Evolutionary conservation across 2,797 vertebrate species (phyloP).

Genomic region (Oreochromis mossambicus): DNA sequence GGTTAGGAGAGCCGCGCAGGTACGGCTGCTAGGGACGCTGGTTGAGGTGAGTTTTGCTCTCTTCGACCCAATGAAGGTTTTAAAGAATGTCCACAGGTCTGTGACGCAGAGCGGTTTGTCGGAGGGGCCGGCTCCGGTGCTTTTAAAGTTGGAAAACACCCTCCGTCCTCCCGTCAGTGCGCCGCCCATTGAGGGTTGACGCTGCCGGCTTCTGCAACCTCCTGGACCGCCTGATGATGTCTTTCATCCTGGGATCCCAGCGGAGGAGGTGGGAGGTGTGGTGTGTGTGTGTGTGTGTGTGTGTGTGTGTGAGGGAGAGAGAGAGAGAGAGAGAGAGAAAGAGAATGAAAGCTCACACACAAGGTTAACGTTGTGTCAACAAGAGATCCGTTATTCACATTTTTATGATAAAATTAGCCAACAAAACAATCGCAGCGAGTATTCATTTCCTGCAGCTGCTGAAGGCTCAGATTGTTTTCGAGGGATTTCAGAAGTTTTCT

Average conservation of each 20-base stretch:
- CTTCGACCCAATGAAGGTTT: conserved; percentile 53
- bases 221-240: conserved; percentile 56
- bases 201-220: conserved; percentile 71
- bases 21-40: conserved; percentile 6
- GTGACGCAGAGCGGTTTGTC: conserved; percentile 85
- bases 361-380: background rate
- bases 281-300: background rate
- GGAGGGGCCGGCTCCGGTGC: conserved; percentile 74
- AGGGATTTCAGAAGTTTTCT: background rate
- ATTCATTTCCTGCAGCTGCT: background rate
- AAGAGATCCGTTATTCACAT: background rate
- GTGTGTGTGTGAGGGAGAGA: too few relatives aligned
- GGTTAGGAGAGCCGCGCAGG: conserved; percentile 17
- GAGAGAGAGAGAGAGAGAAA: background rate
- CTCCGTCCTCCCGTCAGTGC: conserved; percentile 62
- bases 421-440: background rate
- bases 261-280: conserved; percentile 36
- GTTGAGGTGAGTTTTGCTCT: conserved; percentile 49
- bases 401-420: background rate
- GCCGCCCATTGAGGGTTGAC: conserved; percentile 81
- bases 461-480: background rate
- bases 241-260: conserved; percentile 65
- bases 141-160: conserved; percentile 99
- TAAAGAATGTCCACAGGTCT: conserved; percentile 74
- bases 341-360: background rate